Percentiles rank a stretch among this genome's conserved stretches.
phyloP scores from a whole-genome alignment of 1,140 invertebrate species.

The Ladona fulva region DNA sequence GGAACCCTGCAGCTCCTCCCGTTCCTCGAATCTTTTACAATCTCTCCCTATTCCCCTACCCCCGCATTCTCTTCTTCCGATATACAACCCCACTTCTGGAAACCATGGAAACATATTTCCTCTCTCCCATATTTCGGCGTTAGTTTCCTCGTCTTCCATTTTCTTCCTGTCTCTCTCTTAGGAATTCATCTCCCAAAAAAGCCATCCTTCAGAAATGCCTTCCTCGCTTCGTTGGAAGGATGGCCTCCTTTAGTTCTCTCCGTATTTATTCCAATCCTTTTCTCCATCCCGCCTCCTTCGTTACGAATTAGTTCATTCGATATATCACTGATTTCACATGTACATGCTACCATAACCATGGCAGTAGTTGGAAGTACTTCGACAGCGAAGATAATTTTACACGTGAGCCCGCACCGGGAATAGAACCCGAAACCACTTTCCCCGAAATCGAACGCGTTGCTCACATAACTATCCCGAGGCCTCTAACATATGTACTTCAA shows the following conservation, averaged over 20 bases:
- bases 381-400: too few species aligned
- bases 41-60: background rate
- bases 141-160: constrained; percentile 9
- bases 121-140: constrained; percentile 2
- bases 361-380: too few species aligned
- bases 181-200: background rate
- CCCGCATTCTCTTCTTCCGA: background rate
- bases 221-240: background rate
- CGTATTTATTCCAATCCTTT: background rate
- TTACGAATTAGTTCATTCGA: background rate
- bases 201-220: background rate
- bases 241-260: background rate
- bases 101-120: constrained; percentile 2
- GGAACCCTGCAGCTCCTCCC: background rate
- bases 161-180: background rate
- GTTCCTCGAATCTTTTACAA: background rate
- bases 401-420: too few species aligned
- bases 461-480: too few species aligned
- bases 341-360: too few species aligned
- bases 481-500: too few species aligned
- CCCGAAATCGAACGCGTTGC: too few species aligned
- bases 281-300: background rate
- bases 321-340: too few species aligned
- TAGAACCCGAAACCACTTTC: too few species aligned
- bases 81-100: background rate